phyloP scores from a whole-genome alignment of 1,140 invertebrate genomes.

The Medauroidea extradentata region DNA sequence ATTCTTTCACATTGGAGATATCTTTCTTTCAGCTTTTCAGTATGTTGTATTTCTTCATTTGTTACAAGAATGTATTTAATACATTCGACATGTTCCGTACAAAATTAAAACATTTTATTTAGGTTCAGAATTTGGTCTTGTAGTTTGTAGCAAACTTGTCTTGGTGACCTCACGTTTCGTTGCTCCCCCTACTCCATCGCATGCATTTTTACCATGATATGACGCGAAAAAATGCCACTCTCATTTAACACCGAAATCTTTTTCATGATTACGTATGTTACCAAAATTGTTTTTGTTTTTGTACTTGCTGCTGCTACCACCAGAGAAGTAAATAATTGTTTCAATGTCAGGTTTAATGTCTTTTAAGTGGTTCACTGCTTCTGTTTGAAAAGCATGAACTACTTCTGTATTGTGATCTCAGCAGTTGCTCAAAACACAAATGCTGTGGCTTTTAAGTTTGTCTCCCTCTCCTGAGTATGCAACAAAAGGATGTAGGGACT shows the following conservation, averaged over 20 bases:
- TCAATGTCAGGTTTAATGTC: not conserved
- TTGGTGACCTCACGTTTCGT: not conserved
- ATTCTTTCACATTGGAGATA: too few species aligned
- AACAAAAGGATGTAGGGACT: conserved; percentile 3
- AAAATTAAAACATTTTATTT: conserved; percentile 5
- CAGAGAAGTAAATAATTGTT: conserved; percentile 8
- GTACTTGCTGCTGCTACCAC: not conserved
- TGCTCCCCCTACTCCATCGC: too few species aligned
- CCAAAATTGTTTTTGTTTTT: conserved; percentile 1
- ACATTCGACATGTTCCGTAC: conserved; percentile 15
- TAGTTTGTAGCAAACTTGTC: not conserved
- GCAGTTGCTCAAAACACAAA: not conserved
- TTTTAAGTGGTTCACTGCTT: not conserved
- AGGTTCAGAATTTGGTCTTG: conserved; percentile 1
- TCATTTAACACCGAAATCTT: too few species aligned
- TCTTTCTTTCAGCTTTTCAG: too few species aligned
- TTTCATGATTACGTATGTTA: not conserved
- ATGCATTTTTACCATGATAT: too few species aligned
- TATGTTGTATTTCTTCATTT: too few species aligned
- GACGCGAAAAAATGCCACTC: too few species aligned
- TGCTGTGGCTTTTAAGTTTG: conserved; percentile 1
- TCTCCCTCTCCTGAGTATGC: conserved; percentile 1
- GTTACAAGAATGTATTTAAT: conserved; percentile 9
- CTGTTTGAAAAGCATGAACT: too few species aligned
- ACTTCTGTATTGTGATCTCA: too few species aligned